These are phyloP conservation scores for Saturnia japonica DNA, from an alignment of 2,888 invertebrate genomes.

Conservation along the genomic window DNA sequence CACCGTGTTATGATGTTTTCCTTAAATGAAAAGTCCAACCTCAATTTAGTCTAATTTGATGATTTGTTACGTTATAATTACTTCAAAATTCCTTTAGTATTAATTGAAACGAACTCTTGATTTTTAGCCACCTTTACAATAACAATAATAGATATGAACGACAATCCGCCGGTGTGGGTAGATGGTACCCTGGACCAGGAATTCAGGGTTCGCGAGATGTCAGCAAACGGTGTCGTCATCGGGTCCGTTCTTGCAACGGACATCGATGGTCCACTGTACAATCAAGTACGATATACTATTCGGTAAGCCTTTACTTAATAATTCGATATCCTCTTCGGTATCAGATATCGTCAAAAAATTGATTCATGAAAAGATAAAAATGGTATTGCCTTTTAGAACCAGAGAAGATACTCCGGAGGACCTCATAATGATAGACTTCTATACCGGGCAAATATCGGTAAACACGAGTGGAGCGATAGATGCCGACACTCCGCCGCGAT, in stretches of 20 bases:
- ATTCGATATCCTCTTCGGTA: no score
- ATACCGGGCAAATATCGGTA: constrained; percentile 79
- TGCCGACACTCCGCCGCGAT: constrained; percentile 76
- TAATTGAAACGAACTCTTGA: constrained; percentile 14
- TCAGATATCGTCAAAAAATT: no score
- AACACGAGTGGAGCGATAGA: constrained; percentile 69
- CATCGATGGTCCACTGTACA: constrained; percentile 82
- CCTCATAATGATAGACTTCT: constrained; percentile 74
- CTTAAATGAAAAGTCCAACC: no score
- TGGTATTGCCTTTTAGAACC: constrained; percentile 51
- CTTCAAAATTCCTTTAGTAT: not conserved
- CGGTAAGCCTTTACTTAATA: constrained; percentile 57
- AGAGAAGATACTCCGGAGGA: constrained; percentile 61
- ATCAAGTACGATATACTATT: constrained; percentile 80
- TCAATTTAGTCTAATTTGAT: no score
- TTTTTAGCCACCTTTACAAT: constrained; percentile 80
- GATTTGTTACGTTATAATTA: no score
- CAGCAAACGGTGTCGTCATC: constrained; percentile 69
- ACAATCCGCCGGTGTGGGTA: constrained; percentile 83
- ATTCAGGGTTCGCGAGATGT: constrained; percentile 79
- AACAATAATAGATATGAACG: constrained; percentile 83
- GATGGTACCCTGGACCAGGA: constrained; percentile 60
- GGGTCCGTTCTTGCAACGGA: constrained; percentile 84
- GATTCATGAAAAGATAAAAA: not conserved
- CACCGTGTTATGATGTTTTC: no score